Evolutionary conservation across 1,140 invertebrate species (phyloP).

Genomic region (Dendrolimus punctatus): DNA sequence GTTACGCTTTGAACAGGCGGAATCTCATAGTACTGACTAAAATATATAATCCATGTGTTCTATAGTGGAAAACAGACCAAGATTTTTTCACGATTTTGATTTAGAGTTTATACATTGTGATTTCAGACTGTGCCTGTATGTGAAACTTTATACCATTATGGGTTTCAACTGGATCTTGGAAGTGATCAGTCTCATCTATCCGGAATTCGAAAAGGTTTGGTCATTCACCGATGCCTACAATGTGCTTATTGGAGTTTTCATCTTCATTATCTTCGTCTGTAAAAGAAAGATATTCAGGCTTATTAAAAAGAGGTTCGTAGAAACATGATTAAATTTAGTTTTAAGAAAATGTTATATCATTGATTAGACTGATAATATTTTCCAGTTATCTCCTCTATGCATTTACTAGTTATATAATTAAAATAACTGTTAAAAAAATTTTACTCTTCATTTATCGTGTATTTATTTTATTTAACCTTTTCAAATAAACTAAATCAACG

Average conservation of each 20-base stretch:
- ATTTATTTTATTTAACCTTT: too few relatives aligned
- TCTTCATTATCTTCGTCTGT: conserved; percentile 71
- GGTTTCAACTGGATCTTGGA: conserved; percentile 60
- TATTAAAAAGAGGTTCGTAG: conserved; percentile 55
- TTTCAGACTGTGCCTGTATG: conserved; percentile 48
- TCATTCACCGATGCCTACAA: conserved; percentile 49
- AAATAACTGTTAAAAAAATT: background rate
- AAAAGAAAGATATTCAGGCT: conserved; percentile 62
- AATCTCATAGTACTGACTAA: too few relatives aligned
- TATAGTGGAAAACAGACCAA: too few relatives aligned
- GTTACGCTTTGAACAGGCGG: too few relatives aligned
- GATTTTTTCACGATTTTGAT: background rate
- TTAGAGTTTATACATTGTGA: background rate
- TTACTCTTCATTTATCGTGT: too few relatives aligned
- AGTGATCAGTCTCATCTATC: conserved; percentile 45
- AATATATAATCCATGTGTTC: too few relatives aligned
- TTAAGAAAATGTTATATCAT: background rate
- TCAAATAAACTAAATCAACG: too few relatives aligned
- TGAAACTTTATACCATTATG: conserved; percentile 60
- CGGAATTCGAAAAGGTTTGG: conserved; percentile 29
- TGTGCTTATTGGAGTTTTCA: conserved; percentile 57
- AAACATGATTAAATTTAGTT: background rate
- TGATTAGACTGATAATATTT: background rate
- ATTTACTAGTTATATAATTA: background rate
- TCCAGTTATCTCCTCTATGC: background rate